These are phyloP conservation scores for Tipula unca DNA, from an alignment of 2,888 invertebrate genomes.

Conservation along the genomic window DNA sequence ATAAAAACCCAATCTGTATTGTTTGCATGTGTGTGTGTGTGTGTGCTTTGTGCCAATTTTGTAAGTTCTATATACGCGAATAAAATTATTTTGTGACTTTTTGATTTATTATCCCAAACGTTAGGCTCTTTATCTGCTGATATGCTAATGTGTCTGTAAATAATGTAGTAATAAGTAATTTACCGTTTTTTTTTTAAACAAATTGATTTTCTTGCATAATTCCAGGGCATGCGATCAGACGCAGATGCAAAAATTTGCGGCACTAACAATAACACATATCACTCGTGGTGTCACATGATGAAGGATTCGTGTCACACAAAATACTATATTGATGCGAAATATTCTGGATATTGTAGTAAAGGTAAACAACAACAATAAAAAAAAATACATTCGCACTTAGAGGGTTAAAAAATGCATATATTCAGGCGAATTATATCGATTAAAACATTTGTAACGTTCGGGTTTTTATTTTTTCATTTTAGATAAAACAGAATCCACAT, in stretches of 20 bases:
- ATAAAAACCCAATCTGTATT: background rate
- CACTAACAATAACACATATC: slow-evolving; percentile 63
- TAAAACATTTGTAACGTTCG: background rate
- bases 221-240: slow-evolving; percentile 33
- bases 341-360: slow-evolving; percentile 53
- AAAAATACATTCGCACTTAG: background rate
- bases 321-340: slow-evolving; percentile 59
- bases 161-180: background rate
- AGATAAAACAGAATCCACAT: background rate
- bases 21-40: background rate
- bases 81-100: background rate
- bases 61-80: background rate
- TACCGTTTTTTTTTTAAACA: background rate
- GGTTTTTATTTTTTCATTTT: background rate
- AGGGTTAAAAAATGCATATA: background rate
- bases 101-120: background rate
- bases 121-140: background rate
- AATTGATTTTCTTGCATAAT: slow-evolving; percentile 23
- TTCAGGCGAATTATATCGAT: background rate
- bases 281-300: slow-evolving; percentile 71
- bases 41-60: no score
- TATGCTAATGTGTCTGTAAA: background rate
- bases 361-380: slow-evolving; percentile 26
- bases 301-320: slow-evolving; percentile 67
- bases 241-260: slow-evolving; percentile 54